phyloP scores from a whole-genome alignment of 2,888 invertebrate species.

The Hypomecis punctinalis region DNA sequence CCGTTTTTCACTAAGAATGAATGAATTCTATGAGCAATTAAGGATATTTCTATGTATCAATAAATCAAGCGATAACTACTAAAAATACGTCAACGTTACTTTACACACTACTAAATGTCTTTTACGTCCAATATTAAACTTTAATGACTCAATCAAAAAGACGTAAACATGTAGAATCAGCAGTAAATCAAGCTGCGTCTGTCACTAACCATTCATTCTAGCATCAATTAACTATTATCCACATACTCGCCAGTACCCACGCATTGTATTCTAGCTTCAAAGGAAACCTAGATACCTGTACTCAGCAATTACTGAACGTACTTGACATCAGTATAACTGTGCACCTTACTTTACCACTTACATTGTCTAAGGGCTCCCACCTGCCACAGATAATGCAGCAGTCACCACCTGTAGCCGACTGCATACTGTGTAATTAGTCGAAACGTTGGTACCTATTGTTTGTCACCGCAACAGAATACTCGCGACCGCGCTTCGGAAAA shows the following conservation, averaged over 20 bases:
- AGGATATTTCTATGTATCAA: too few relatives aligned
- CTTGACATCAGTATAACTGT: conserved; percentile 41
- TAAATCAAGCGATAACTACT: too few relatives aligned
- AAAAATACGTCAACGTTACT: too few relatives aligned
- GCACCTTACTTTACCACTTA: conserved; percentile 35
- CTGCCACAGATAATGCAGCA: conserved; percentile 32
- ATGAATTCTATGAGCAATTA: too few relatives aligned
- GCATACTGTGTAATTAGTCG: conserved; percentile 70
- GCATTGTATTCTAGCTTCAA: conserved; percentile 31
- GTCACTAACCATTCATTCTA: conserved; percentile 16
- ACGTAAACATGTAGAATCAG: conserved; percentile 6
- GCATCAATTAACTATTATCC: conserved; percentile 21
- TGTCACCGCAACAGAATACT: conserved; percentile 72
- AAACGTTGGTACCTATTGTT: conserved; percentile 66
- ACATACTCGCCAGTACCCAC: conserved; percentile 17
- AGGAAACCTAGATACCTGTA: conserved; percentile 31
- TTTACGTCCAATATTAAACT: background rate
- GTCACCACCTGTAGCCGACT: conserved; percentile 9
- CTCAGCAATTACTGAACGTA: conserved; percentile 38
- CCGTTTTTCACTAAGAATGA: too few relatives aligned
- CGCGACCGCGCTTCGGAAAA: conserved; percentile 64
- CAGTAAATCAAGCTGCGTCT: conserved; percentile 7
- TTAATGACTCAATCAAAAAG: background rate
- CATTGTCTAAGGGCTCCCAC: conserved; percentile 67
- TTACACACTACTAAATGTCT: too few relatives aligned